Evolutionary conservation across 2,797 vertebrate species (phyloP).

Genomic region (Acrocephalus scirpaceus): DNA sequence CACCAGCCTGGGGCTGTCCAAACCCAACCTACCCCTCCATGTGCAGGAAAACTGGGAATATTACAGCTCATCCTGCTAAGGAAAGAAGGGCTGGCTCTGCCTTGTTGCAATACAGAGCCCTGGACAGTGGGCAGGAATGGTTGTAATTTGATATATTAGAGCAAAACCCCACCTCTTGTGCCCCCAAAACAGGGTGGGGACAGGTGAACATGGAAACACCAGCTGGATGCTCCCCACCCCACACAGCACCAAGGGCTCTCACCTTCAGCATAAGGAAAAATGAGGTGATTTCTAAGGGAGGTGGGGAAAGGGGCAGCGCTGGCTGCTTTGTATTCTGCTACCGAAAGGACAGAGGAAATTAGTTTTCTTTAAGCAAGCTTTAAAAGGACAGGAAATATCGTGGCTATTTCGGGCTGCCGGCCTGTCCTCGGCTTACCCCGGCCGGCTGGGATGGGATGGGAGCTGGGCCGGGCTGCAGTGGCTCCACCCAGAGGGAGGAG

Average conservation of each 20-base stretch:
- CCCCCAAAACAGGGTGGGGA: background rate
- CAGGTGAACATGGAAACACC: too few relatives aligned
- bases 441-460: rapidly evolving
- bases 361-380: conserved; percentile 29
- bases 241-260: background rate
- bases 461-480: rapidly evolving
- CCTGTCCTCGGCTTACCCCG: background rate
- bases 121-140: background rate
- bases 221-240: background rate
- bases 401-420: background rate
- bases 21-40: background rate
- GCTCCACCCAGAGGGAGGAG: background rate
- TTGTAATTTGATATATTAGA: too few relatives aligned
- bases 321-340: conserved; percentile 26
- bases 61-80: background rate
- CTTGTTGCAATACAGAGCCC: rapidly evolving
- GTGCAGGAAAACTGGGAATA: rapidly evolving
- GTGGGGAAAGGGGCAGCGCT: background rate
- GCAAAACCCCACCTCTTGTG: background rate
- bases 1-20: background rate
- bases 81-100: background rate
- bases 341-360: conserved; percentile 20
- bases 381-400: conserved; percentile 54
- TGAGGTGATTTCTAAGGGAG: background rate
- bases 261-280: background rate